Evolutionary conservation across 2,888 invertebrate species (phyloP).

Genomic region (Iphiclides podalirius): DNA sequence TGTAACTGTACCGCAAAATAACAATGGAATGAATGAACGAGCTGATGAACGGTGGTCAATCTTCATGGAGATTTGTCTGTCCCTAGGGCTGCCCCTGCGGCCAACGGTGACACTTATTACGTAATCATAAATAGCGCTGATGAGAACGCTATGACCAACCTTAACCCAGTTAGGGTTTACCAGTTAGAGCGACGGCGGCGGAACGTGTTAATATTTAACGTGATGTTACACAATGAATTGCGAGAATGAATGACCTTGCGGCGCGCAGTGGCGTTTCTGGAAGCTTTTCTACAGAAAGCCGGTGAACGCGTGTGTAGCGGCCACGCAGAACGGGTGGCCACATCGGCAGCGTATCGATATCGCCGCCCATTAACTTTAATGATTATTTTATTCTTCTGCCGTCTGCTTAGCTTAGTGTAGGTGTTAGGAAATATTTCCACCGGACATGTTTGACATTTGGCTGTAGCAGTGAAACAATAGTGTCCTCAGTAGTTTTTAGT

Average conservation of each 20-base stretch:
- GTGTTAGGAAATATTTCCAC: neutral
- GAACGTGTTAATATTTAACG: conserved; percentile 23
- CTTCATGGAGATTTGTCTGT: neutral
- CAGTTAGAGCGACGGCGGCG: conserved; percentile 8
- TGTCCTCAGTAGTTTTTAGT: no score
- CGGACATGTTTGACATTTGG: no score
- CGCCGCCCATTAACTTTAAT: neutral
- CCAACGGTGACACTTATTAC: conserved; percentile 19
- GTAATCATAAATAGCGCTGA: conserved; percentile 15
- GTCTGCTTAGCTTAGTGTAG: no score
- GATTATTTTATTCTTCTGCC: neutral
- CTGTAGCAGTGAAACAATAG: no score
- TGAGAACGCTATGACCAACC: conserved; percentile 26
- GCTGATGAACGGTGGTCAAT: no score
- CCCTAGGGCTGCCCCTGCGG: neutral
- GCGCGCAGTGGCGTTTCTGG: conserved; percentile 5
- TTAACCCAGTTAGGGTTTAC: conserved; percentile 29
- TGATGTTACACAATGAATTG: conserved; percentile 19
- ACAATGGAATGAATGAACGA: no score
- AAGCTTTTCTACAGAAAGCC: conserved; percentile 17
- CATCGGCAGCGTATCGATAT: neutral
- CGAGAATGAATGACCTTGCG: conserved; percentile 18
- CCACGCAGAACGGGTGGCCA: neutral
- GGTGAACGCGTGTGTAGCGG: neutral
- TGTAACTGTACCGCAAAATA: no score